These are phyloP conservation scores for Megaustenia siamemsis DNA, from an alignment of 2,888 invertebrate genomes.

Conservation along the genomic window DNA sequence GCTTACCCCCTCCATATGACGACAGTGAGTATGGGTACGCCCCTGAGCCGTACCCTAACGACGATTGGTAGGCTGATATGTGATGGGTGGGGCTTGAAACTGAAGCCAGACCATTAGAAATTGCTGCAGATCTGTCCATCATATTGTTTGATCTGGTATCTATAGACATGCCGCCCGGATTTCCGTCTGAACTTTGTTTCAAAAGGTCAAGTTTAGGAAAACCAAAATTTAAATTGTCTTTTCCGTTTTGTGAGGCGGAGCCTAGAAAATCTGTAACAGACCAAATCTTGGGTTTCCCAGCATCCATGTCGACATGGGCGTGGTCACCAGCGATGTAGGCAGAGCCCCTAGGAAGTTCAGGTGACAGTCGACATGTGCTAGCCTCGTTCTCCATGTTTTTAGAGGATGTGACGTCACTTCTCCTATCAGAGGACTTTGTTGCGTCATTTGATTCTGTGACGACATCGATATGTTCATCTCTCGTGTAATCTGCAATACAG, in stretches of 20 bases:
- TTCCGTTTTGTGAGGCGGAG: slow-evolving; percentile 40
- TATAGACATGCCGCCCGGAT: not conserved
- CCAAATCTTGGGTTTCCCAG: slow-evolving; percentile 72
- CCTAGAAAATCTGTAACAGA: slow-evolving; percentile 67
- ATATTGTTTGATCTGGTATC: slow-evolving; percentile 23
- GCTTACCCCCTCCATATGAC: slow-evolving; percentile 46
- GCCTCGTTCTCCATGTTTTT: slow-evolving; percentile 40
- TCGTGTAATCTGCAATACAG: not conserved
- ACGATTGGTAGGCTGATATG: slow-evolving; percentile 47
- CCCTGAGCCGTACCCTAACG: slow-evolving; percentile 44
- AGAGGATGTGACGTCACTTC: slow-evolving; percentile 7
- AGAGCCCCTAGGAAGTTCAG: slow-evolving; percentile 51
- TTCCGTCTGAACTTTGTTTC: slow-evolving; percentile 30
- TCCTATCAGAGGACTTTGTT: not conserved
- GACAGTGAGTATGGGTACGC: slow-evolving; percentile 48
- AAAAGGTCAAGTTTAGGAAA: slow-evolving; percentile 40
- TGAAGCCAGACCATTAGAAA: slow-evolving; percentile 42
- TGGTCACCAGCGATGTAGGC: slow-evolving; percentile 51
- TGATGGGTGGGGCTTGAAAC: slow-evolving; percentile 39
- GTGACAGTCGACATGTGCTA: slow-evolving; percentile 50
- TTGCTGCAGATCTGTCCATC: slow-evolving; percentile 31
- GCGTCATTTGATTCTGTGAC: slow-evolving; percentile 42
- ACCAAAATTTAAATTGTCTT: slow-evolving; percentile 14
- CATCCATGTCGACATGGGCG: slow-evolving; percentile 53
- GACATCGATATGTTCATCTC: slow-evolving; percentile 49